Evolutionary conservation across 2,888 invertebrate species (phyloP), one percentile per base, ranked within the genome.

Genomic region (Anodontia alba): DNA sequence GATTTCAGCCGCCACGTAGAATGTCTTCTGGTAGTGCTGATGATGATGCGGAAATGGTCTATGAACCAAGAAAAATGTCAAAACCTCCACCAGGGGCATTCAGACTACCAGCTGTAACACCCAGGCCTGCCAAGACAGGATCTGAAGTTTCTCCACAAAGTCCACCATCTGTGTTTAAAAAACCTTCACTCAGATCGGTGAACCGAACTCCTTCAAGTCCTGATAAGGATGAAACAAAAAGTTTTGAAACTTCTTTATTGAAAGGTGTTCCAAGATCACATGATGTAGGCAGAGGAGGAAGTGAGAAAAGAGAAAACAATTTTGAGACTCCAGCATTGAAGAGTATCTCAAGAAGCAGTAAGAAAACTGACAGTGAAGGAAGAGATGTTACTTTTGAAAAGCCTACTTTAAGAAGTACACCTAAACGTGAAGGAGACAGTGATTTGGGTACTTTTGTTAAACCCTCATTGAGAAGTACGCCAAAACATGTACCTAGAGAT

Each of bases 1-100:
- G 69, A 12, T 69, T 81, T 78, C 77, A 81, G 8, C 84, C 84
- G 17, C 72, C 80, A 36, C 84, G 79, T 17, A 78, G 78, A 54
- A 33, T 72, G 2, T 38, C 66, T 12, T 33, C 62, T 5, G 49
- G 69, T 26, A 49, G 36, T 54, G 70, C 74, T 29, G 78, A 81
- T n/a, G 69, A 78, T 17, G 72, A 71, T 68, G 42, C 73, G 10
- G 73, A 73, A 42, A 68, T 46, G 23, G 33, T 57, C 2, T 69
- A 70, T 38, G 79, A 78, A 36, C 68, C 74, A 15, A 80, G 74
- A 46, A 77, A 82, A 43, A 38, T 73, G n/a, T 85, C 85, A 17
- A 82, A 76, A 71, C 85, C 85, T 43, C 85, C 85, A 42, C 82
- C 82, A 17, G 85, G 85, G 20, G 85, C 85, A 38, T 85, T 85